Percentiles rank a stretch among this genome's conserved stretches.
phyloP scores from a whole-genome alignment of 2,113 vertebrate species.

The Eurypyga helias region DNA sequence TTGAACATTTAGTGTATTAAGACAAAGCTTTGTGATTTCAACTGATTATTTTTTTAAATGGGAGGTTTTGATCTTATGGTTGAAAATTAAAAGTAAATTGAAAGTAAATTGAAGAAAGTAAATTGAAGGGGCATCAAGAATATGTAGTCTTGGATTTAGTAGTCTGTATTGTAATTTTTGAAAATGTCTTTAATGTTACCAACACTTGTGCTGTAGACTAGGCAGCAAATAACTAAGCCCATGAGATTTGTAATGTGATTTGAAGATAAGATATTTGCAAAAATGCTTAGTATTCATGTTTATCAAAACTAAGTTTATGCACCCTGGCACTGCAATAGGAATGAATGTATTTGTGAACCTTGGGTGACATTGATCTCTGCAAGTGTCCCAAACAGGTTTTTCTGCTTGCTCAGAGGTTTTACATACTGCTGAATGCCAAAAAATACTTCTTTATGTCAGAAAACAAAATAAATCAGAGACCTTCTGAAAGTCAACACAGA shows the following conservation, averaged over 20 bases:
- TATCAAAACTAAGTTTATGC: not conserved
- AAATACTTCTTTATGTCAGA: not conserved
- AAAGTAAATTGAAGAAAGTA: conserved; percentile 35
- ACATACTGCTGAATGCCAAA: not conserved
- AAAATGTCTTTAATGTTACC: not conserved
- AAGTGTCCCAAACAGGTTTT: not conserved
- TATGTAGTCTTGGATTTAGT: not conserved
- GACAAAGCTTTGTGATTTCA: conserved; percentile 28
- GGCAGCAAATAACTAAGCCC: not conserved
- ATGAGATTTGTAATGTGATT: not conserved
- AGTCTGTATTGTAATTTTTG: not conserved
- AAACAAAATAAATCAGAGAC: not conserved
- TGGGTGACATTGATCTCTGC: not conserved
- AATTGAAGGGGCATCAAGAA: conserved; percentile 6
- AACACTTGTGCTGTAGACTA: not conserved
- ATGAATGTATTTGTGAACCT: not conserved
- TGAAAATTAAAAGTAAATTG: conserved; percentile 53
- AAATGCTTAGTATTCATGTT: not conserved
- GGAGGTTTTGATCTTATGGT: conserved; percentile 26
- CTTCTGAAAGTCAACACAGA: not conserved
- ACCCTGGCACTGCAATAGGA: not conserved
- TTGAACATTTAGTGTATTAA: conserved; percentile 36
- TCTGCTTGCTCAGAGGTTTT: not conserved
- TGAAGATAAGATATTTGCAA: not conserved
- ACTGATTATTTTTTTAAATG: conserved; percentile 50